Evolutionary conservation across 2,888 invertebrate species (phyloP).

Genomic region (Artemia sp.): DNA sequence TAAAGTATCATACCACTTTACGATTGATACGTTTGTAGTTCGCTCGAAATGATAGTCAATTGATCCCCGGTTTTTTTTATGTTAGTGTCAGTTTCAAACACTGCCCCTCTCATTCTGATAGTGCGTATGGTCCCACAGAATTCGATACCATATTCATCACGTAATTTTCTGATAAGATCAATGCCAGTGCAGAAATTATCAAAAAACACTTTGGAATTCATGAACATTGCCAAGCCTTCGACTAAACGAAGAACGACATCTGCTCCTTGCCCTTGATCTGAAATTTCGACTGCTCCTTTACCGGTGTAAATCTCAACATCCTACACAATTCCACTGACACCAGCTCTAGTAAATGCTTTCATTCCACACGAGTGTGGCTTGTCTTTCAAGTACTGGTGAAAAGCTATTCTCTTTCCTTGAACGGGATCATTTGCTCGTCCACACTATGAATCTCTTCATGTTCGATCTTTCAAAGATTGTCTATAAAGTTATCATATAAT

Average conservation of each 20-base stretch:
- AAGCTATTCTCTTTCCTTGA: too few relatives aligned
- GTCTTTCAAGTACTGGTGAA: too few relatives aligned
- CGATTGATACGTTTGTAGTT: not conserved
- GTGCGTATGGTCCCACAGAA: constrained; percentile 3
- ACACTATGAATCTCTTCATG: too few relatives aligned
- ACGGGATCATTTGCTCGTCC: too few relatives aligned
- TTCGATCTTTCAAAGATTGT: too few relatives aligned
- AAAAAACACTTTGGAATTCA: not conserved
- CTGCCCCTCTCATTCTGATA: not conserved
- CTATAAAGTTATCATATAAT: too few relatives aligned
- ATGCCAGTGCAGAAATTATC: constrained; percentile 3
- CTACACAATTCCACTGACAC: not conserved
- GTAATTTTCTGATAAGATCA: not conserved
- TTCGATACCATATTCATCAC: not conserved
- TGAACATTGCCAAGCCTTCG: not conserved
- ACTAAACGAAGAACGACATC: not conserved
- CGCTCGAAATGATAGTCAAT: not conserved
- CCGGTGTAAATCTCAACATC: not conserved
- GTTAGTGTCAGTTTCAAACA: not conserved
- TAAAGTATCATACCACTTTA: not conserved
- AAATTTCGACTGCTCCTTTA: not conserved
- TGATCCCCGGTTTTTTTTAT: not conserved
- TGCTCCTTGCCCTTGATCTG: not conserved
- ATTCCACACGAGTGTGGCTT: too few relatives aligned
- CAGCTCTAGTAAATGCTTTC: too few relatives aligned